Evolutionary conservation across 2,113 vertebrate genomes (phyloP), one percentile per base, ranked within the genome.

Genomic region (Cephalopholis sonnerati): DNA sequence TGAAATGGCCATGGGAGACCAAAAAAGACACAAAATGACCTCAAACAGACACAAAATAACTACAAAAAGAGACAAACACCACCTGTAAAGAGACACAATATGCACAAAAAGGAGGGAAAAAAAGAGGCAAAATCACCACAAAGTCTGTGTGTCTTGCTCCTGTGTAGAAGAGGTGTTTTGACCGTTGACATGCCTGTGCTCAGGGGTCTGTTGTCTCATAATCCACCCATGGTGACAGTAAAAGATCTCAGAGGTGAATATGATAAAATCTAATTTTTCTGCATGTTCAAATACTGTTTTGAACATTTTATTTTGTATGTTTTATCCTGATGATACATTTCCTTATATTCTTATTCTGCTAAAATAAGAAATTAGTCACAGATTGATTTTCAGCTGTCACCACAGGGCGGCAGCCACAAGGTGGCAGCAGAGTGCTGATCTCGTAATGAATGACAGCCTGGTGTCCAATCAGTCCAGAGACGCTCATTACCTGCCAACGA

Each of bases 371-470:
- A 39, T 41, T 20, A 62, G 18, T 24, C 46, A 15, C 5, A 3
- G 6, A 5, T 22, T 51, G 16, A 36, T 25, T 39, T 51, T 59
- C 50, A 68, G 32, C 13, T 57, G 67, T 73, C 22, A 32, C 89
- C 15, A 53, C 53, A 48, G 12, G 2, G 1, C 8, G 32, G 3
- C 39, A 16, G 15, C 82, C 93, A 89, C 73, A 24, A 86, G 93
- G n/a, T 77, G 87, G 88, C 82, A 92, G 90, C 86, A 93, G 62
- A 24, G 36, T 11, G 32, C 27, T 15, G 1, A 3, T 16, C 16
- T n/a, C 2, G 39, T 0, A 36, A 44, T 22, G 32, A 4, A 46
- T 5, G 36, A 10, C 5, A 4, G 39, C 15, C 5, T 51, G 50
- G 59, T 51, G 67, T 53, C 27, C 32, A 77, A 27, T n/a, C 74